These are phyloP conservation scores for Alligator sinensis DNA, from an alignment of 2,113 vertebrate genomes.

Conservation along the genomic window DNA sequence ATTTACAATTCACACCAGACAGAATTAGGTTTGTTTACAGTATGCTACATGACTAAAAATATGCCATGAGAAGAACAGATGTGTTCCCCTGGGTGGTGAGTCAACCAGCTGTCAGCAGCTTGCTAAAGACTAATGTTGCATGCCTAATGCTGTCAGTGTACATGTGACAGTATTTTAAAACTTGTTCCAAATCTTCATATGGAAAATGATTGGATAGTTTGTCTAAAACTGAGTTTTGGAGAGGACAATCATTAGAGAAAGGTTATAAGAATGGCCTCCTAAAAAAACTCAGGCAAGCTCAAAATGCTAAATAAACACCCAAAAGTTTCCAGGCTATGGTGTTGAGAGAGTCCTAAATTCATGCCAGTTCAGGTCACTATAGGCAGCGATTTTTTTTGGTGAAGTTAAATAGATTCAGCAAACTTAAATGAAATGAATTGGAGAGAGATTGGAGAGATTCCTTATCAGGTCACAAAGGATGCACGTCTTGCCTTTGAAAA, in stretches of 20 bases:
- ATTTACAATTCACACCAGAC: neutral
- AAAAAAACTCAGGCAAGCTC: neutral
- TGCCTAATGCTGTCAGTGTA: neutral
- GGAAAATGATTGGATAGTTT: neutral
- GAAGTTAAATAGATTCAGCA: neutral
- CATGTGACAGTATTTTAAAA: neutral
- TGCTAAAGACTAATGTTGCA: neutral
- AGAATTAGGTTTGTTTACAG: neutral
- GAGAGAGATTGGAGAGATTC: neutral
- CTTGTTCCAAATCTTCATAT: neutral
- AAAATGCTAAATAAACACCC: too few species aligned
- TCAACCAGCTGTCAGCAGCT: neutral
- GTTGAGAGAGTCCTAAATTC: neutral
- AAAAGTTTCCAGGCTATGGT: neutral
- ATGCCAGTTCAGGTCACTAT: neutral
- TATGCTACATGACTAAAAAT: neutral
- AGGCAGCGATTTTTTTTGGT: neutral
- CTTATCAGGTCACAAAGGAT: too few species aligned
- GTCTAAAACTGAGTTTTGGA: neutral
- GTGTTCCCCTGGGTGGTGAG: neutral
- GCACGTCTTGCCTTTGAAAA: too few species aligned
- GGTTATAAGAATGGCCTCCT: neutral
- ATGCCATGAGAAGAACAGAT: neutral
- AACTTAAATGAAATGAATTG: neutral
- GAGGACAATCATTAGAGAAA: neutral